Evolutionary conservation across 2,888 invertebrate species (phyloP), one percentile per base, ranked within the genome.

Genomic region (Ectropis crepuscularia): DNA sequence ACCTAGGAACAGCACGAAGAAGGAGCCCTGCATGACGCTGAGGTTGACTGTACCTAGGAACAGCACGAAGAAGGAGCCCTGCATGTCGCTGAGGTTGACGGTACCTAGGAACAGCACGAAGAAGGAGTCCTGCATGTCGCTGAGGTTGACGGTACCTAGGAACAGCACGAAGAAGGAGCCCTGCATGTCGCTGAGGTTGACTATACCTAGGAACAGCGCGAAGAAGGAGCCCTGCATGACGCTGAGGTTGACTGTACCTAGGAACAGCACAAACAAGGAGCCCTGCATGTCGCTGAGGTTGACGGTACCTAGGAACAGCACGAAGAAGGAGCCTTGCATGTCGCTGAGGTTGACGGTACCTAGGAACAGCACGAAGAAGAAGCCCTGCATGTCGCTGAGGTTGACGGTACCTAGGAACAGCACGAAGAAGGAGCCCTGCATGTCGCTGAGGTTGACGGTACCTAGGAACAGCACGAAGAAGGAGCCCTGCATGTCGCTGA

Each of bases 181-280:
- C 16, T 28, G 16, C 16, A 28, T 28, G 16, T 28, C 16, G 16
- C 16, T 28, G 4, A 28, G 16, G 16, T 28, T 28, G 16, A 28
- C 16, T 9, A 6, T 12, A 48, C n/a, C 38, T 58, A 98, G 86
- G 58, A 97, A 93, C 5, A 98, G 89, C 0, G 98, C 96, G 75
- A 97, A 96, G 87, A 98, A 98, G 36, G 97, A 98, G 10, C 98
- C 98, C 85, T 98, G 97, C 98, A 98, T 98, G 77, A 98, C 98
- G 57, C 96, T 97, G 4, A 28, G 16, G 16, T 28, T 97, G 46
- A 98, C 98, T 42, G 97, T 97, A 41, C 41, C 41, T 41, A 41
- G 10, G 41, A 41, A 41, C 10, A 41, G n/a, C 5, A 43, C 43
- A n/a, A 43, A 43, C 0, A 43, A 43, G 43, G 43, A 43, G 0